A percentile compares a stretch with the other conserved stretches of the same genome.
Evolutionary conservation across 2,888 invertebrate genomes (phyloP).

Genomic region (Anoplius nigerrimus): DNA sequence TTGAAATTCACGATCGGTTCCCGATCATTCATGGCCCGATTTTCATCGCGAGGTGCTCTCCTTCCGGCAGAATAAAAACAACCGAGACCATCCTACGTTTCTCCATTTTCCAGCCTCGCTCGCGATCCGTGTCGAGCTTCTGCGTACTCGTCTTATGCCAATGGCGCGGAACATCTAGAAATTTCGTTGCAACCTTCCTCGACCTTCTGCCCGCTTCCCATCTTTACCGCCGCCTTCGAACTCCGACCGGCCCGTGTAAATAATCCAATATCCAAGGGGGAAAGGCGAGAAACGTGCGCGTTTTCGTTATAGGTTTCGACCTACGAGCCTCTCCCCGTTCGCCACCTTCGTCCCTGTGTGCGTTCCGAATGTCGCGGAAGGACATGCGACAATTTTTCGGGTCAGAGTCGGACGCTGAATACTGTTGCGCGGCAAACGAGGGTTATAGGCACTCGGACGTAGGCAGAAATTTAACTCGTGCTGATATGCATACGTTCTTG

Average conservation of each 20-base stretch:
- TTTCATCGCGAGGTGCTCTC: background rate
- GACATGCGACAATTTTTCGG: constrained; percentile 13
- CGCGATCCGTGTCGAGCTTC: background rate
- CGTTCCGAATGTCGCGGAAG: background rate
- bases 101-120: background rate
- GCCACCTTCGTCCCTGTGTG: background rate
- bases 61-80: background rate
- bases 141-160: constrained; percentile 14
- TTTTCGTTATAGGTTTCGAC: constrained; percentile 10
- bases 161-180: background rate
- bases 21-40: background rate
- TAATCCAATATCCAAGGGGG: constrained; percentile 22
- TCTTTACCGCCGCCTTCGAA: background rate
- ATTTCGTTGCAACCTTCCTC: too few species aligned
- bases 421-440: background rate
- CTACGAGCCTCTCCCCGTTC: constrained; percentile 2
- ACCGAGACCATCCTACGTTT: too few species aligned
- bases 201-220: background rate
- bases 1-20: too few species aligned
- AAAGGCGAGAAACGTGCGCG: background rate
- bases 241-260: constrained; percentile 5
- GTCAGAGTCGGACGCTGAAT: constrained; percentile 5
- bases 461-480: background rate
- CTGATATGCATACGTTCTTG: background rate
- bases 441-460: constrained; percentile 2